Percentiles rank a stretch among this genome's conserved stretches.
Conservation (phyloP, 2,797 vertebrate genomes). For the Vireo griseus region DNA sequence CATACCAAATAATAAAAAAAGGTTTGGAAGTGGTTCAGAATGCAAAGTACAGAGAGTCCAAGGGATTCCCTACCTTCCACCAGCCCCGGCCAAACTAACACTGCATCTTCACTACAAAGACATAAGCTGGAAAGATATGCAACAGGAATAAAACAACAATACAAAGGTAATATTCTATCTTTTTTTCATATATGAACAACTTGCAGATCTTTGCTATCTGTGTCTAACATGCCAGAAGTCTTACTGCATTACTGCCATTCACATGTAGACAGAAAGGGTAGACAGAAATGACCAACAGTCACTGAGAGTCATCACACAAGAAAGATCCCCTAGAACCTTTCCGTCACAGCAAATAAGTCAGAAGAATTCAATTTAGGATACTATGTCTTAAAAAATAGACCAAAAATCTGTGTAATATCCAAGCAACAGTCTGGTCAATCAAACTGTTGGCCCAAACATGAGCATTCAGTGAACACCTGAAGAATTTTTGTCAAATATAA, state of each 20-base stretch:
- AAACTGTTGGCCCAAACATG: not conserved
- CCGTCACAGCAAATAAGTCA: not conserved
- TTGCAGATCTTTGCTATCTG: not conserved
- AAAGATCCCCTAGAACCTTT: not conserved
- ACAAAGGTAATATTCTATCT: not conserved
- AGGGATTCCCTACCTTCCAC: not conserved
- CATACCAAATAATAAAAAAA: not conserved
- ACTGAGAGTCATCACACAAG: not conserved
- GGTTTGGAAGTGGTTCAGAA: not conserved
- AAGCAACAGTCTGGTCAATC: not conserved
- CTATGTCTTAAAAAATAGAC: not conserved
- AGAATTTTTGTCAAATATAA: not conserved
- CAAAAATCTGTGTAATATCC: not conserved
- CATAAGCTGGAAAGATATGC: not conserved
- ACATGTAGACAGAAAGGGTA: not conserved
- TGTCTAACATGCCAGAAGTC: not conserved
- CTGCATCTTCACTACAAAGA: not conserved
- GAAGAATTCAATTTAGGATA: not conserved
- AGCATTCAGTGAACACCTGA: not conserved
- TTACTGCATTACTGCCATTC: not conserved
- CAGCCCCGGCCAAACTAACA: not conserved
- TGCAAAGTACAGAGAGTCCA: not conserved
- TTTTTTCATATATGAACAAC: not conserved
- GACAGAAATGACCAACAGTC: not conserved
- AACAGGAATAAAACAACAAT: not conserved